These are phyloP conservation scores for Diphyllodes magnificus DNA, from an alignment of 2,113 vertebrate species.

Conservation along the genomic window DNA sequence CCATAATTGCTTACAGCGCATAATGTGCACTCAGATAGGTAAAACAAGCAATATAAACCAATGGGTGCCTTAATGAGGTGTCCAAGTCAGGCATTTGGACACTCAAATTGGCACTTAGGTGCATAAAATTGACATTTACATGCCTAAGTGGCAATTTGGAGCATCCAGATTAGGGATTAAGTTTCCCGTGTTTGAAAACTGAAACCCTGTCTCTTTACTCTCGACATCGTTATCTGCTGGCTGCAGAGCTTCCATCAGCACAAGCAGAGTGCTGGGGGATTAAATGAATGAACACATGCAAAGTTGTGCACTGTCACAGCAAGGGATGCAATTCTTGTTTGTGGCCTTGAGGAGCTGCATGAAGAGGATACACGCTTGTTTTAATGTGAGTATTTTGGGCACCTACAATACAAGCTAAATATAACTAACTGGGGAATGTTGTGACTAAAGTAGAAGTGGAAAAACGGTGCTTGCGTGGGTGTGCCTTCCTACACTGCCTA, in stretches of 20 bases:
- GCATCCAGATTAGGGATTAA: slow-evolving; percentile 47
- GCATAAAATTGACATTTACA: slow-evolving; percentile 50
- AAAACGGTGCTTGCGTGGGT: neutral
- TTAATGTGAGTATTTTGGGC: neutral
- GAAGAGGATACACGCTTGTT: neutral
- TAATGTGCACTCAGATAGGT: slow-evolving; percentile 51
- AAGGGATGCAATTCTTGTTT: neutral
- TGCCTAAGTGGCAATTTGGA: slow-evolving; percentile 44
- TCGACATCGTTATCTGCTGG: neutral
- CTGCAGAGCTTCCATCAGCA: neutral
- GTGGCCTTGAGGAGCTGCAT: neutral
- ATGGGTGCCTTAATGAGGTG: slow-evolving; percentile 40
- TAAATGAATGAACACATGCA: neutral
- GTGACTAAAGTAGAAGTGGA: neutral
- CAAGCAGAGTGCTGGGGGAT: neutral
- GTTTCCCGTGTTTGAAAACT: neutral
- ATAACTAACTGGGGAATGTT: neutral
- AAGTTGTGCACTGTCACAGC: neutral
- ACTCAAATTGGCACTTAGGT: slow-evolving; percentile 50
- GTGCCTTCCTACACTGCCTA: neutral
- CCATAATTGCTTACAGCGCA: slow-evolving; percentile 34
- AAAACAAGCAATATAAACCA: slow-evolving; percentile 47
- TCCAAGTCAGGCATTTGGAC: slow-evolving; percentile 53
- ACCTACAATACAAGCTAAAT: neutral
- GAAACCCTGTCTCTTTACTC: neutral